A percentile compares a stretch with the other conserved stretches of the same genome.
These are phyloP conservation scores for roundworm (Caenorhabditis elegans) DNA, from an alignment of 1,140 invertebrate species.

Conservation along the genomic window DNA sequence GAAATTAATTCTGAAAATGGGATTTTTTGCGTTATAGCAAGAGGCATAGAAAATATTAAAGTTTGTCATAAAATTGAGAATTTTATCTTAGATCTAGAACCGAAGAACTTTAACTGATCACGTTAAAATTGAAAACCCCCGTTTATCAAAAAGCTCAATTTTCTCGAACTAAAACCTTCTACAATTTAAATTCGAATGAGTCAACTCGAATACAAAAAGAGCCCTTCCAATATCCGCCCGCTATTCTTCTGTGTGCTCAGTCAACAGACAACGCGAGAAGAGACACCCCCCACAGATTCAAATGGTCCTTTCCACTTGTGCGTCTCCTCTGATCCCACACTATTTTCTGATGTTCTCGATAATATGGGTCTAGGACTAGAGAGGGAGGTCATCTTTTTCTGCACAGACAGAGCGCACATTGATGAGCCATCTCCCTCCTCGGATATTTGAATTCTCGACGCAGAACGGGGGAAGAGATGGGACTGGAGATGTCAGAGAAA, in stretches of 20 bases:
- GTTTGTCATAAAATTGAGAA: too few species aligned
- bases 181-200: too few species aligned
- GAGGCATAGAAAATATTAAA: too few species aligned
- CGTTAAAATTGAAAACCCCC: too few species aligned
- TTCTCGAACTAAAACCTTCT: too few species aligned
- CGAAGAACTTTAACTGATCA: too few species aligned
- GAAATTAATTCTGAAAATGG: too few species aligned
- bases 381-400: neutral
- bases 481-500: neutral
- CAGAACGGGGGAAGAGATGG: neutral
- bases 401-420: neutral
- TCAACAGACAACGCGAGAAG: neutral
- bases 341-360: neutral
- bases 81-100: too few species aligned
- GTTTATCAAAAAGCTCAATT: too few species aligned
- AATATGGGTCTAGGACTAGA: neutral
- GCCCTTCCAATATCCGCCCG: neutral
- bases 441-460: slow-evolving; percentile 30
- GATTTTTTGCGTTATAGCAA: too few species aligned
- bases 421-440: neutral
- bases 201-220: too few species aligned
- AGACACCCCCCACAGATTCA: neutral
- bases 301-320: neutral
- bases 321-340: neutral
- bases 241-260: slow-evolving; percentile 7